Evolutionary conservation across 2,113 vertebrate genomes (phyloP).

Genomic region (Mormoops blainvillei): DNA sequence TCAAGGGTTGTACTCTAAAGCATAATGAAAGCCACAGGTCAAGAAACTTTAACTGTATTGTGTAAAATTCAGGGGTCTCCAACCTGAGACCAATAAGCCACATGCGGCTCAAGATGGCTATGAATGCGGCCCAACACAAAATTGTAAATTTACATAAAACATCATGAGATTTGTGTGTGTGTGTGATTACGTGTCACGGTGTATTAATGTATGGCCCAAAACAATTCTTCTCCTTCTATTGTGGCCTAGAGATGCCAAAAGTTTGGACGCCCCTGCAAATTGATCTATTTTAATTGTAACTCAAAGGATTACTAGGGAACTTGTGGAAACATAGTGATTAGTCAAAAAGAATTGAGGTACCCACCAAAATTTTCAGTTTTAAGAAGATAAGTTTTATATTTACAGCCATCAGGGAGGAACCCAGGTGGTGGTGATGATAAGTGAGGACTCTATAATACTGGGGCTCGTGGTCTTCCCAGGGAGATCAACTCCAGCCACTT

Average conservation of each 20-base stretch:
- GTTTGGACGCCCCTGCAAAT: too few relatives aligned
- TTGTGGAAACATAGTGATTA: background rate
- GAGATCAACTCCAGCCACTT: background rate
- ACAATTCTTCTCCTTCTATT: too few relatives aligned
- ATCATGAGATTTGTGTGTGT: too few relatives aligned
- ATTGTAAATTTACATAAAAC: too few relatives aligned
- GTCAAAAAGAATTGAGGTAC: background rate
- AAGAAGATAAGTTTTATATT: background rate
- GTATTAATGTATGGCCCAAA: too few relatives aligned
- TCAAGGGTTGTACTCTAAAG: background rate
- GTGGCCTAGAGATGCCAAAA: too few relatives aligned
- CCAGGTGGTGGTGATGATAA: background rate
- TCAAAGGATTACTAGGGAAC: background rate
- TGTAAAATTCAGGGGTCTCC: too few relatives aligned
- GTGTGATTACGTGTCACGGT: too few relatives aligned
- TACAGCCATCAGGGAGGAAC: background rate
- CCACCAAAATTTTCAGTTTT: background rate
- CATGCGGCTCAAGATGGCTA: too few relatives aligned
- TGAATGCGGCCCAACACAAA: too few relatives aligned
- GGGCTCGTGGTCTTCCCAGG: rapidly evolving
- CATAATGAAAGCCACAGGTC: background rate
- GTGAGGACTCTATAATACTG: rapidly evolving
- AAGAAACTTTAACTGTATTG: background rate
- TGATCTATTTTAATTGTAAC: background rate
- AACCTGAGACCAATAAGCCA: too few relatives aligned